Evolutionary conservation across 2,113 vertebrate species (phyloP), one percentile per base, ranked within the genome.

Genomic region (Chaenogobius annularis): DNA sequence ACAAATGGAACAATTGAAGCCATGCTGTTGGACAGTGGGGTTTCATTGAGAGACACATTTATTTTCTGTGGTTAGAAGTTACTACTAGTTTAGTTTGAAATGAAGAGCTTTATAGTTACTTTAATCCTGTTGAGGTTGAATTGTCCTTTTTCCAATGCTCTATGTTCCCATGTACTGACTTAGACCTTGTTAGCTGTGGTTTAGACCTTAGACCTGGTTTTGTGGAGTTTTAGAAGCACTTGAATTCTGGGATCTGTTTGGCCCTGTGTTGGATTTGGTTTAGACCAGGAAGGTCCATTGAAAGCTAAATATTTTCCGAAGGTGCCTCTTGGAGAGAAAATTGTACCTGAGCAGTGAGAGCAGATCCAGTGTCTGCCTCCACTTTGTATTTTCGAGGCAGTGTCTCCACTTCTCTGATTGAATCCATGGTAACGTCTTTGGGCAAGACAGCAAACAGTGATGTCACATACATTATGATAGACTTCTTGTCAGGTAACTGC

Each of bases 381-480:
- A 91, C 93, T 82, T 95, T 98, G 52, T 94, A 98, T 86, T 92
- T 95, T 69, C 95, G 93, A 40, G 98, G 98, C 71, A 99, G 93
- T 0, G 96, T 96, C 90, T 99, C 98, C 2, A 99, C 98, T 72
- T 99, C 98, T 55, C 93, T 92, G 78, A 99, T 97, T 26, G 96
- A 95, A 72, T 98, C 98, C 92, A 99, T 95, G 23, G 94, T 98
- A 83, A 99, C 94, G 75, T 98, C 95, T 85, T 97, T 96, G 84
- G 98, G 98, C 72, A 99, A 94, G 74, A 96, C 97, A 10, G 98
- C 97, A 64, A 99, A 99, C 85, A 99, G 92, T 10, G 97, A 99
- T 0, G 96, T 99, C 89, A 99, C 93, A 74, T 99, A 99, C 96
- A 99, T 97, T 89, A 99, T 94, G 92, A 99, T 97, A 77, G 98